Evolutionary conservation across 2,113 vertebrate species (phyloP).

Genomic region (Notarius quadriscutis): DNA sequence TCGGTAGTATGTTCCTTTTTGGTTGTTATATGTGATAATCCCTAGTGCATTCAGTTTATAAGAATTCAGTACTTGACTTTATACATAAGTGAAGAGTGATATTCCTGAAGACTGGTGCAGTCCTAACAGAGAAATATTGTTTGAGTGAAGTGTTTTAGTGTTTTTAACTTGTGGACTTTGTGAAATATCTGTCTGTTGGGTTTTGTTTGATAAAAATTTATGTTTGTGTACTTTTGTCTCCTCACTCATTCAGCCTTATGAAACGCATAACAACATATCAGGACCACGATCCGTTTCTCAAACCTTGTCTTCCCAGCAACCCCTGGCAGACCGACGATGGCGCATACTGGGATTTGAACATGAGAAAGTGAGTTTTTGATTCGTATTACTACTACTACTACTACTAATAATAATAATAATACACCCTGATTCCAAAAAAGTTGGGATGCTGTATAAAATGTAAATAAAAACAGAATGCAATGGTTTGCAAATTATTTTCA

Average conservation of each 20-base stretch:
- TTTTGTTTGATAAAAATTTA: background rate
- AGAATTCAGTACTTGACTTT: background rate
- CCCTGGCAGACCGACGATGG: constrained; percentile 90
- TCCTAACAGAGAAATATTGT: background rate
- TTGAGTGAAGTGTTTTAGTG: background rate
- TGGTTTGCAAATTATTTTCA: too few species aligned
- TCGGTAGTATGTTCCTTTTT: background rate
- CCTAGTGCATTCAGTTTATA: background rate
- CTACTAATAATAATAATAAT: background rate
- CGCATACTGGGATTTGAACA: constrained; percentile 88
- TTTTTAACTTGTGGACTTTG: background rate
- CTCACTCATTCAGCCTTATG: constrained; percentile 74
- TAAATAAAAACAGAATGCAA: too few species aligned
- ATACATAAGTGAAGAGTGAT: background rate
- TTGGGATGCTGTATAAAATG: too few species aligned
- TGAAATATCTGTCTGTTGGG: background rate
- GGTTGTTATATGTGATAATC: background rate
- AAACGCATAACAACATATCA: constrained; percentile 87
- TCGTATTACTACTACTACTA: background rate
- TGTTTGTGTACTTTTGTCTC: background rate
- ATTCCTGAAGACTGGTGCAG: background rate
- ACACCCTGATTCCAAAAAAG: too few species aligned
- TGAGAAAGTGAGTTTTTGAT: constrained; percentile 76
- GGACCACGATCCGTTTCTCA: constrained; percentile 87
- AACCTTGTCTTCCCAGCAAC: constrained; percentile 89